Evolutionary conservation across 2,888 invertebrate genomes (phyloP).

Genomic region (Lycocerus yunnanus): DNA sequence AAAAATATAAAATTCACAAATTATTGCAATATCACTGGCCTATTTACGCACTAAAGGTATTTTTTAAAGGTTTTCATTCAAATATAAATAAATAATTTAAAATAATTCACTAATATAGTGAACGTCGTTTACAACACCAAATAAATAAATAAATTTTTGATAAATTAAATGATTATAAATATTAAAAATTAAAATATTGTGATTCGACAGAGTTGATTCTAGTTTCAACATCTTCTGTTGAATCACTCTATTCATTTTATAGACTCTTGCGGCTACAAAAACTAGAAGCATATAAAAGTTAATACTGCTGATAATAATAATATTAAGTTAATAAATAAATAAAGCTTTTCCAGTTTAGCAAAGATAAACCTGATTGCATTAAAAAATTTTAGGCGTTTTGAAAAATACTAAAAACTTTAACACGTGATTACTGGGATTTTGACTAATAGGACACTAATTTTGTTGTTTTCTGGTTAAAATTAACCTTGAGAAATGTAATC

Average conservation of each 20-base stretch:
- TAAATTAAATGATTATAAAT: not conserved
- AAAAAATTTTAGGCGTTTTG: not conserved
- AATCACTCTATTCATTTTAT: not conserved
- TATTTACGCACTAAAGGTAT: not conserved
- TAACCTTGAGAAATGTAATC: conserved; percentile 17
- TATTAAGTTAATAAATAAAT: conserved; percentile 9
- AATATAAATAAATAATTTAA: not conserved
- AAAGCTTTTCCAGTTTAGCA: conserved; percentile 12
- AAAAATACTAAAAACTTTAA: not conserved
- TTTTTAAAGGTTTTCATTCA: not conserved
- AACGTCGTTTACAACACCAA: not conserved
- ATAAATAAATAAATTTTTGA: not conserved
- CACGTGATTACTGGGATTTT: not conserved
- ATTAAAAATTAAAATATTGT: not conserved
- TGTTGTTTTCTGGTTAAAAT: not conserved
- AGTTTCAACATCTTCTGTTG: not conserved
- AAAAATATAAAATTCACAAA: not conserved
- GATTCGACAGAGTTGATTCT: not conserved
- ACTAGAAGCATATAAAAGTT: conserved; percentile 22
- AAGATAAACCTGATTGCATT: not conserved
- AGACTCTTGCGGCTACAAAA: conserved; percentile 22
- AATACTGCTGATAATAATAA: conserved; percentile 19
- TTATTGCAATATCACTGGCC: not conserved
- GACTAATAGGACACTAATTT: not conserved
- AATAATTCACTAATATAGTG: conserved; percentile 1